Evolutionary conservation across 1,140 invertebrate species (phyloP).

Genomic region (Carposina sasakii): DNA sequence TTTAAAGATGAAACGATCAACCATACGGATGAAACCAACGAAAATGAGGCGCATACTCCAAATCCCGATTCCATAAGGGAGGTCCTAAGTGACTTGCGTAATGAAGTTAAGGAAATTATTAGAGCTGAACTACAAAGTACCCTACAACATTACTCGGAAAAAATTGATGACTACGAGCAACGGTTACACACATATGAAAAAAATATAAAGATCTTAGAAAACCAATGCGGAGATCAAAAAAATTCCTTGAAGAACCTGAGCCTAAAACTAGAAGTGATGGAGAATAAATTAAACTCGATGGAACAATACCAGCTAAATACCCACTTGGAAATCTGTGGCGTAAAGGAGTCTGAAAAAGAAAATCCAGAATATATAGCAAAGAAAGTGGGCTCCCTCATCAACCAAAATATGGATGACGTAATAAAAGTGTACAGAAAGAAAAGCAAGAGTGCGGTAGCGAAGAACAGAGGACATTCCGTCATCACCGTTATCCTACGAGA

Average conservation of each 20-base stretch:
- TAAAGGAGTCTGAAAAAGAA: neutral
- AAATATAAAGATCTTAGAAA: neutral
- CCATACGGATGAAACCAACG: too few species aligned
- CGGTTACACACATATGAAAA: neutral
- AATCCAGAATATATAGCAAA: neutral
- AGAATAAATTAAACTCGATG: neutral
- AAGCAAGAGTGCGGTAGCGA: too few species aligned
- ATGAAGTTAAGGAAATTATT: neutral
- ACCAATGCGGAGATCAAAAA: neutral
- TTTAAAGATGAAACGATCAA: too few species aligned
- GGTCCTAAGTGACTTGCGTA: neutral
- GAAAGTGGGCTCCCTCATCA: neutral
- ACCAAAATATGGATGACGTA: neutral
- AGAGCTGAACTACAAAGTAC: neutral
- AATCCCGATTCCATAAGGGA: too few species aligned
- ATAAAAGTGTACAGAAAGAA: neutral
- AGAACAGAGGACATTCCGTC: too few species aligned
- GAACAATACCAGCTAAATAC: neutral
- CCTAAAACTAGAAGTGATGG: neutral
- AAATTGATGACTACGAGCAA: constrained; percentile 2
- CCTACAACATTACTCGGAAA: neutral
- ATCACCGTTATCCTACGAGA: too few species aligned
- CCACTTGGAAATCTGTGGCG: constrained; percentile 3
- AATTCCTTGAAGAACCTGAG: neutral
- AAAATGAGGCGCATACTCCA: too few species aligned